Conservation (phyloP, 2,888 invertebrate genomes). For the Thecocarcelia acutangulata region DNA sequence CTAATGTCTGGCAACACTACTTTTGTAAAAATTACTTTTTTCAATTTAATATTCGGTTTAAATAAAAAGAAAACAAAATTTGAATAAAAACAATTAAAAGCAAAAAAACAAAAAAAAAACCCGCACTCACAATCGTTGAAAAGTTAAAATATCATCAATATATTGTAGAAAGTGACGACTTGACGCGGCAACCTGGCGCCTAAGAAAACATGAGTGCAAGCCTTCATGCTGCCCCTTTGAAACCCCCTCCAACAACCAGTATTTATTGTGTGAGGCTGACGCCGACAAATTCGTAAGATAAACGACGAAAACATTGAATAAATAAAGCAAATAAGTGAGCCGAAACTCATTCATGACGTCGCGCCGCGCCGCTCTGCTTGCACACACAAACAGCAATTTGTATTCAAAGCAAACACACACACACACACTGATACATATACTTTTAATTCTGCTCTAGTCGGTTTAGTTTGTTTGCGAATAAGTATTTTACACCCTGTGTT, state of each 20-base stretch:
- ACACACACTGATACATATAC: constrained; percentile 41
- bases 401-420: constrained; percentile 52
- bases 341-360: no score
- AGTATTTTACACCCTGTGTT: not conserved
- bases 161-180: constrained; percentile 78
- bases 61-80: constrained; percentile 26
- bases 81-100: constrained; percentile 37
- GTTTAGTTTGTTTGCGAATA: constrained; percentile 21
- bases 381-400: no score
- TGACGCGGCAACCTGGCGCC: constrained; percentile 79
- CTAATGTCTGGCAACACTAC: no score
- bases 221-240: constrained; percentile 52
- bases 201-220: constrained; percentile 74
- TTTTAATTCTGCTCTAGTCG: constrained; percentile 3
- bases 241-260: constrained; percentile 16
- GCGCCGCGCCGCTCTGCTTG: no score
- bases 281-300: constrained; percentile 75
- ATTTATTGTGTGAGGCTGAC: constrained; percentile 69
- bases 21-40: no score
- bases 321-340: constrained; percentile 62
- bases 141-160: constrained; percentile 65
- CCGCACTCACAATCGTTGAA: constrained; percentile 61
- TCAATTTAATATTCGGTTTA: constrained; percentile 51
- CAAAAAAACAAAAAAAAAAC: constrained; percentile 40
- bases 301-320: constrained; percentile 68